Evolutionary conservation across 2,888 invertebrate species (phyloP), one percentile per base, ranked within the genome.

Genomic region (Agrochola litura): DNA sequence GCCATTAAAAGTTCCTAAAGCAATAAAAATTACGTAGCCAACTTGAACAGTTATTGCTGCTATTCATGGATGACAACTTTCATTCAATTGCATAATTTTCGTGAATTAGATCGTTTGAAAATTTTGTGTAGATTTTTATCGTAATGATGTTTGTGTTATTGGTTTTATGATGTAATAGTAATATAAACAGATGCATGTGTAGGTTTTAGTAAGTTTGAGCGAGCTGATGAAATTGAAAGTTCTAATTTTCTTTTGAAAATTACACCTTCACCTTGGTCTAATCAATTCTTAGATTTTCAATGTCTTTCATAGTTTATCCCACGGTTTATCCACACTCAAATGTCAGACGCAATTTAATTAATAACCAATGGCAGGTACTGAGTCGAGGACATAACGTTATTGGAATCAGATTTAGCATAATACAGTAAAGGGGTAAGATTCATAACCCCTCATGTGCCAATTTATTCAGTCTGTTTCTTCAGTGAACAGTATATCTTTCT

Each of bases 51-150:
- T 89, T 86, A 88, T 76, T 76, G 66, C 68, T 78, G 65, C 76
- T 82, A 84, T 91, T 90, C 91, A 92, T 90, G 91, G 91, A 91
- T 93, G 93, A 91, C 94, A 91, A 92, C 94, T 94, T 94, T 94
- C 92, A 75, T 88, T 77, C 37, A 78, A 77, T 93, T 92, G 86
- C 89, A 86, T 90, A 90, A 92, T 83, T 82, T 63, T 75, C 43
- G 37, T 68, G 56, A 76, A 86, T 80, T 69, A 58, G 74, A 73
- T 76, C 80, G 68, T 72, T 85, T 76, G 60, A 69, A 37, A 68
- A 72, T 76, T 41, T 74, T 41, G 58, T 58, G 16, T 70, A 65
- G 52, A 61, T 78, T 68, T 73, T 43, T 58, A 75, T 74, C 56
- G 72, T 61, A 68, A 71, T 67, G 30, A 52, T 83, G 22, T 68